Evolutionary conservation across 2,797 vertebrate species (phyloP), one percentile per base, ranked within the genome.

Genomic region (Poeciliopsis paucimaculata): DNA sequence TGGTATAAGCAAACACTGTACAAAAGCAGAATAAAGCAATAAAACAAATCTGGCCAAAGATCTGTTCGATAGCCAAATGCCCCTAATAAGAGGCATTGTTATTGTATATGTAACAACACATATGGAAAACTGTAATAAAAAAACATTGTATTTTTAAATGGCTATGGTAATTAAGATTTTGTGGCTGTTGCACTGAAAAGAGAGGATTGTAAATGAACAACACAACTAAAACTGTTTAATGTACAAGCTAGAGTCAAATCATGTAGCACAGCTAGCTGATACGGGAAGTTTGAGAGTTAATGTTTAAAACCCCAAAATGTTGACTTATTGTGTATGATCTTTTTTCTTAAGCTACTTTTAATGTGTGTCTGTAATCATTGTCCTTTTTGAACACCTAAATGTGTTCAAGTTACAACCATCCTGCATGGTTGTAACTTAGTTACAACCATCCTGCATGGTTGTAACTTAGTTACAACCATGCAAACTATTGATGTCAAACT

Each of bases 1-100:
- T 55, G 46, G 34, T 81, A 51, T 66, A 46, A 28, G 6, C 16
- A n/a, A 16, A 81, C 49, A 71, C 66, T 76, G 36, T 62, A 73
- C 47, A 45, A 79, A 34, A 78, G 13, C 23, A 75, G 39, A 43
- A 43, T 26, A n/a, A 12, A n/a, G 39, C 5, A 26, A n/a, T 43
- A 43, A 45, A 13, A 45, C 26, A 45, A 71, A 71, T 71, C 13
- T 71, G 13, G 15, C 41, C 26, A 71, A 45, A 71, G 41, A 71
- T 71, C 41, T 45, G 2, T 71, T n/a, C 7, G 39, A 43, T 16
- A n/a, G 23, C 41, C 20, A 71, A 71, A 45, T 71, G 26, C 16
- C 3, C 18, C 12, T 8, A 15, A 41, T 41, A 39, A n/a, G 41
- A 45, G 4, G 12, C 49, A 51, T 23, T 51, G 8, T 9, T 12